Percentiles rank a stretch among this genome's conserved stretches.
Conservation (phyloP, 2,797 vertebrate species). For the Scomberomorus guttatus region DNA sequence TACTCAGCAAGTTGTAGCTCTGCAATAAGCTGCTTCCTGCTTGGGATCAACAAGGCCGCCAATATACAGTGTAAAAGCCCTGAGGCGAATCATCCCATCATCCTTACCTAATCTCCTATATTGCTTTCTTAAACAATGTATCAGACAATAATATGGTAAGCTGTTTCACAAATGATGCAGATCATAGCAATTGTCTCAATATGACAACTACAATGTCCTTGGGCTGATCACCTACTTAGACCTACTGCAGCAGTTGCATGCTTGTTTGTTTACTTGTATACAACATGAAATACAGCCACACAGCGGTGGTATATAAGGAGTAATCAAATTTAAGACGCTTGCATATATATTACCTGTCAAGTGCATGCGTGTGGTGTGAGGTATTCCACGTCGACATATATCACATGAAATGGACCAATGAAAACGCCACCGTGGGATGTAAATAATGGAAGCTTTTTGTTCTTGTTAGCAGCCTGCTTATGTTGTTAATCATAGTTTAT, state of each 20-base stretch:
- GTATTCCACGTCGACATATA: conserved; percentile 7
- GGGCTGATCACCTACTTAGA: conserved; percentile 18
- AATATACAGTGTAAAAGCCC: conserved; percentile 43
- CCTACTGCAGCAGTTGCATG: conserved; percentile 5
- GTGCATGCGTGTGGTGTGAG: neutral
- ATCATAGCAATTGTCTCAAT: conserved; percentile 22
- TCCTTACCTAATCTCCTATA: neutral
- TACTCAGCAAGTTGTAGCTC: conserved; percentile 66
- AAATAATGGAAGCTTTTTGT: neutral
- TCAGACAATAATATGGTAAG: conserved; percentile 1
- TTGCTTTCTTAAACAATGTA: conserved; percentile 16
- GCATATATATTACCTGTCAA: conserved; percentile 13
- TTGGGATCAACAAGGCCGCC: neutral
- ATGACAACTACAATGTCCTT: conserved; percentile 11
- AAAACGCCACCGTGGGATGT: conserved; percentile 16
- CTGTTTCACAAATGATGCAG: conserved; percentile 19
- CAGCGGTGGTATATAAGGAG: neutral
- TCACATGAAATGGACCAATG: conserved; percentile 18
- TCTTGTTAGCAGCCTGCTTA: neutral
- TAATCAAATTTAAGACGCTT: conserved; percentile 3
- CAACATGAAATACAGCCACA: conserved; percentile 9
- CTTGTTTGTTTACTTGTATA: conserved; percentile 5
- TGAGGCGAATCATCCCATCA: conserved; percentile 40
- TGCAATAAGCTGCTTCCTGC: conserved; percentile 49
- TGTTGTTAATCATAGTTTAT: neutral